These are phyloP conservation scores for Cetoscarus ocellatus DNA, from an alignment of 2,797 vertebrate species.

Conservation along the genomic window DNA sequence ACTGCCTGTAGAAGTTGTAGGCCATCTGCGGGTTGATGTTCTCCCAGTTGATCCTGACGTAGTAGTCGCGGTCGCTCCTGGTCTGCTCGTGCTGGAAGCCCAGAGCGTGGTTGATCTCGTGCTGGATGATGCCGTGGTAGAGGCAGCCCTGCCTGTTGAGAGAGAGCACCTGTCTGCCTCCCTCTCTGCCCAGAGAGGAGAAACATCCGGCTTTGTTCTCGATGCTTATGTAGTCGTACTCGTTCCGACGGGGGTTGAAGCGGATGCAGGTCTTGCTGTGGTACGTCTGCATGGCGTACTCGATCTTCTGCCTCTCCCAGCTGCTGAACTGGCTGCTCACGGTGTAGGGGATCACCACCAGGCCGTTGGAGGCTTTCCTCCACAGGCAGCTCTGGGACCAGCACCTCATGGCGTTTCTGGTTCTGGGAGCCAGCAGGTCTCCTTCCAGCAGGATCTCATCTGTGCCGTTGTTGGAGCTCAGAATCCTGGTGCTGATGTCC, in stretches of 20 bases:
- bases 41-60: slow-evolving; percentile 80
- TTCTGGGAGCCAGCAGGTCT: slow-evolving; percentile 50
- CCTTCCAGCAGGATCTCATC: slow-evolving; percentile 50
- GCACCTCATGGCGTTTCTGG: slow-evolving; percentile 55
- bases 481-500: slow-evolving; percentile 55
- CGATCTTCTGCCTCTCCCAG: slow-evolving; percentile 30
- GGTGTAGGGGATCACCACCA: slow-evolving; percentile 45
- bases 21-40: slow-evolving; percentile 57
- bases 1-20: slow-evolving; percentile 74
- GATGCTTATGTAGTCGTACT: slow-evolving; percentile 55
- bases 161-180: slow-evolving; percentile 80
- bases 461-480: slow-evolving; percentile 54
- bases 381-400: slow-evolving; percentile 44
- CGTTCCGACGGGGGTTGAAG: slow-evolving; percentile 38
- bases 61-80: slow-evolving; percentile 79
- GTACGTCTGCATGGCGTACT: slow-evolving; percentile 30
- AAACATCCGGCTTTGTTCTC: slow-evolving; percentile 65
- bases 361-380: slow-evolving; percentile 40
- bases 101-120: slow-evolving; percentile 79
- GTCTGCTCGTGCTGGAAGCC: slow-evolving; percentile 82
- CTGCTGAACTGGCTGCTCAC: slow-evolving; percentile 25
- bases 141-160: slow-evolving; percentile 77
- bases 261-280: slow-evolving; percentile 47
- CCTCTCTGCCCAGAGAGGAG: slow-evolving; percentile 75
- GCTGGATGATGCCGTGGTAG: slow-evolving; percentile 74